These are phyloP conservation scores for Aurelia aurita DNA, from an alignment of 30 jellyfish, hydroid and myxozoan species.

Conservation along the genomic window DNA sequence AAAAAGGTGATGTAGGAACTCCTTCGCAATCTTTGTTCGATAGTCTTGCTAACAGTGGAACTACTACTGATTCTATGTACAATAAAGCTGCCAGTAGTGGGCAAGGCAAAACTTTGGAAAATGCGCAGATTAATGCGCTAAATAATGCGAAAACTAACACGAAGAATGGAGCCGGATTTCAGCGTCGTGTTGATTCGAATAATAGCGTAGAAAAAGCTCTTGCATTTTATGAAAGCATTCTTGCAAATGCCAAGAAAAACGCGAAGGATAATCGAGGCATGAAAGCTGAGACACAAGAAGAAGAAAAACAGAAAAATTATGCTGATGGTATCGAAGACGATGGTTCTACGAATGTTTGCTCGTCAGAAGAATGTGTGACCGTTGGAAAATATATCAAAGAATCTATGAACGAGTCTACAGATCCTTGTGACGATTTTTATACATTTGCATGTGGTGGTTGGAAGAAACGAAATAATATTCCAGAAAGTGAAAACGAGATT, in stretches of 20 bases:
- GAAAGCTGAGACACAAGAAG: constrained; percentile 1
- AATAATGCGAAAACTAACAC: background rate
- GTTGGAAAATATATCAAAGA: constrained; percentile 76
- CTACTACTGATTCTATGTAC: background rate
- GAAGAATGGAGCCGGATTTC: constrained; percentile 31
- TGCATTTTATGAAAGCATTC: constrained; percentile 56
- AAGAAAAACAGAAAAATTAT: constrained; percentile 19
- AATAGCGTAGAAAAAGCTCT: constrained; percentile 53
- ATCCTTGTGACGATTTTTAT: constrained; percentile 95
- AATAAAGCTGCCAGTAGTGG: background rate
- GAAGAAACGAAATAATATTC: constrained; percentile 79
- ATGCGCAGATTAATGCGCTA: background rate
- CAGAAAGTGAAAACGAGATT: constrained; percentile 95
- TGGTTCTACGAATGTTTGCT: constrained; percentile 33
- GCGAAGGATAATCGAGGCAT: constrained; percentile 31
- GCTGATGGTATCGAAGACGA: constrained; percentile 39
- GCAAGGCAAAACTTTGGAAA: background rate
- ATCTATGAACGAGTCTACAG: constrained; percentile 70
- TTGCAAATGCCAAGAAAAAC: constrained; percentile 52
- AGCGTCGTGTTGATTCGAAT: background rate
- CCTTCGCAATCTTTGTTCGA: background rate
- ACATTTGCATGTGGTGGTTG: constrained; percentile 96
- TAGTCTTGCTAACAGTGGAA: background rate
- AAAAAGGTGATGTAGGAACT: background rate
- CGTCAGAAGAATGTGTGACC: constrained; percentile 71